phyloP scores from a whole-genome alignment of 1,140 invertebrate genomes.

The Megalopta genalis region DNA sequence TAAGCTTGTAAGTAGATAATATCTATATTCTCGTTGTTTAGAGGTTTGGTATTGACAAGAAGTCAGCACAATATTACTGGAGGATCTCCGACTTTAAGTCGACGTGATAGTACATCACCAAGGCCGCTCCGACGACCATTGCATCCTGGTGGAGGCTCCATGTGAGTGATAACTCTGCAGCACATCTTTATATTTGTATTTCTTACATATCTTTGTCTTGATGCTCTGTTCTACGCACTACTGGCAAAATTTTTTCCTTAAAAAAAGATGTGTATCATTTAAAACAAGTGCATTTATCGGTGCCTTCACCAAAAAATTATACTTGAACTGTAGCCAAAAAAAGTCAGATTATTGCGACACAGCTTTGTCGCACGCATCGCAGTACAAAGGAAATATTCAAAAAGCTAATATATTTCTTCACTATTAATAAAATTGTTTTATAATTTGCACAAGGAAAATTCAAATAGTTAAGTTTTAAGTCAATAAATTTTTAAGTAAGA shows the following conservation, averaged over 20 bases:
- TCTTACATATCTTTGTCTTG: conserved; percentile 71
- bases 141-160: conserved; percentile 78
- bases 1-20: not conserved
- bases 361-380: not conserved
- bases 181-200: conserved; percentile 72
- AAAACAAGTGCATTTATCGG: conserved; percentile 52
- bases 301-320: conserved; percentile 29
- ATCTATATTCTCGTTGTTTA: conserved; percentile 49
- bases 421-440: conserved; percentile 4
- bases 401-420: conserved; percentile 3
- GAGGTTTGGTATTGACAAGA: conserved; percentile 77
- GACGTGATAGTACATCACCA: conserved; percentile 78
- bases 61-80: conserved; percentile 71
- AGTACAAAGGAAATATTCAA: not conserved
- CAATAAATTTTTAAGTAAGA: conserved; percentile 7
- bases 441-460: not conserved
- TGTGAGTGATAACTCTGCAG: conserved; percentile 78
- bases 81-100: conserved; percentile 75
- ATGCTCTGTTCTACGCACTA: conserved; percentile 70
- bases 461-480: not conserved
- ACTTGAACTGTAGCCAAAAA: not conserved
- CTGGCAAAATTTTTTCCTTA: conserved; percentile 58
- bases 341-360: not conserved
- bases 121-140: conserved; percentile 74
- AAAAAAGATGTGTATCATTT: conserved; percentile 26